Base-by-base conservation (phyloP, 2,888 invertebrate genomes). In the Pseudoips prasinana region DNA sequence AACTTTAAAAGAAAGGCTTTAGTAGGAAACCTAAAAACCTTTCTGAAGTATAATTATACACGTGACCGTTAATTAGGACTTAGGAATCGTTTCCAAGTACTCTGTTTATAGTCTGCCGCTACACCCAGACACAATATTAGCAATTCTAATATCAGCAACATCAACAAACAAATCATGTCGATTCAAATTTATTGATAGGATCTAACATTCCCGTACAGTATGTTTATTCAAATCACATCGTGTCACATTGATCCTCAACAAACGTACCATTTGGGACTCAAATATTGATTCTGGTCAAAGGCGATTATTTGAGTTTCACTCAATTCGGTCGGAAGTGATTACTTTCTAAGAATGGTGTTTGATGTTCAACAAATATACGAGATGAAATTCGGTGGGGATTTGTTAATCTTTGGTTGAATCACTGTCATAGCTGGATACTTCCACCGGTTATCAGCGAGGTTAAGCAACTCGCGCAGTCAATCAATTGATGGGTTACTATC, bases 181-280 rank as follows among this genome's bases (percentile, higher is more conserved):
- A 56, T 56, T 56, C 40, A 54, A 56, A 57, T 57, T 48, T 48
- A 57, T 57, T 39, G 57, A 57, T 57, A 39, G 40, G 37, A 57
- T 56, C 57, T 39, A 51, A 44, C 50, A 49, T 61, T 66, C 57
- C 47, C 49, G 14, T 14, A 14, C 14, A 14, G 14, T 14, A 69
- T 73, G 68, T 74, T 75, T 73, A 73, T 73, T 79, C 64, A 68
- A 78, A 79, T 76, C 77, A 72, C 70, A 66, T 69, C 66, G 59
- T 56, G 38, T 37, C 45, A 45, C 54, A 46, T 41, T 58, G 67
- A 52, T 57, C 58, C 57, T 64, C 65, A 51, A 62, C 66, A 61
- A 59, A 43, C 48, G 51, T 56, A 61, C 69, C 66, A 69, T 67
- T 68, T 60, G 48, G 49, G 49, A 58, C 46, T 44, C 68, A 72